Conservation (phyloP, 2,888 invertebrate genomes). For the Baronia brevicornis region DNA sequence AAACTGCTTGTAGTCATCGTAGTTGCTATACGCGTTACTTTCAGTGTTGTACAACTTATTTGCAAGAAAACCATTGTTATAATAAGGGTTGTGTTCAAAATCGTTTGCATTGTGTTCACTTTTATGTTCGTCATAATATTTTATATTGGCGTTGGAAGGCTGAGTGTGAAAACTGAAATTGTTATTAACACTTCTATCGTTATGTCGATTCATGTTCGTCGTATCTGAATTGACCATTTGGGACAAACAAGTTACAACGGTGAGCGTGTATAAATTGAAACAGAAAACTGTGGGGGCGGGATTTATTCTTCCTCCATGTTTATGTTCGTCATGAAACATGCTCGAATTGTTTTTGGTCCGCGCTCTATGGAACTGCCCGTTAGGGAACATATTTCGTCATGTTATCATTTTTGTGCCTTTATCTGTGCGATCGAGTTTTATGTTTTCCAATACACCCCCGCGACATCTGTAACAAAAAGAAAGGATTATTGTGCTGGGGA, state of each 20-base stretch:
- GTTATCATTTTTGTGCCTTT: conserved; percentile 49
- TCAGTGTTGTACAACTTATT: conserved; percentile 58
- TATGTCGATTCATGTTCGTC: conserved; percentile 57
- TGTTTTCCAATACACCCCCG: conserved; percentile 23
- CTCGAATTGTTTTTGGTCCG: conserved; percentile 43
- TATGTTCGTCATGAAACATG: conserved; percentile 40
- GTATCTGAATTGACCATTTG: conserved; percentile 59
- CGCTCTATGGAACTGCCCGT: conserved; percentile 39
- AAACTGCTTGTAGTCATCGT: conserved; percentile 63
- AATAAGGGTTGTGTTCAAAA: conserved; percentile 56
- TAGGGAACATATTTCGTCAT: conserved; percentile 60
- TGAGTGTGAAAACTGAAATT: conserved; percentile 26
- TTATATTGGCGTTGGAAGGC: conserved; percentile 44
- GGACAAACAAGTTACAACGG: conserved; percentile 43
- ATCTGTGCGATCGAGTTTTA: conserved; percentile 29
- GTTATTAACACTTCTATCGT: conserved; percentile 34
- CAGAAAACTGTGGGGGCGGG: conserved; percentile 33
- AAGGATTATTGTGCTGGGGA: too few species aligned
- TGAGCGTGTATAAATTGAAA: conserved; percentile 50
- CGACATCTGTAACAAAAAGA: conserved; percentile 63
- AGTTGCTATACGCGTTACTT: conserved; percentile 59
- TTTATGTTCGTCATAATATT: conserved; percentile 49
- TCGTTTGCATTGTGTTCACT: conserved; percentile 37
- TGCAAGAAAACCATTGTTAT: conserved; percentile 52
- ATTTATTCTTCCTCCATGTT: conserved; percentile 24